Percentiles rank a stretch among this genome's conserved stretches.
These are phyloP conservation scores for Sparus aurata DNA, from an alignment of 2,797 vertebrate species.

Conservation along the genomic window DNA sequence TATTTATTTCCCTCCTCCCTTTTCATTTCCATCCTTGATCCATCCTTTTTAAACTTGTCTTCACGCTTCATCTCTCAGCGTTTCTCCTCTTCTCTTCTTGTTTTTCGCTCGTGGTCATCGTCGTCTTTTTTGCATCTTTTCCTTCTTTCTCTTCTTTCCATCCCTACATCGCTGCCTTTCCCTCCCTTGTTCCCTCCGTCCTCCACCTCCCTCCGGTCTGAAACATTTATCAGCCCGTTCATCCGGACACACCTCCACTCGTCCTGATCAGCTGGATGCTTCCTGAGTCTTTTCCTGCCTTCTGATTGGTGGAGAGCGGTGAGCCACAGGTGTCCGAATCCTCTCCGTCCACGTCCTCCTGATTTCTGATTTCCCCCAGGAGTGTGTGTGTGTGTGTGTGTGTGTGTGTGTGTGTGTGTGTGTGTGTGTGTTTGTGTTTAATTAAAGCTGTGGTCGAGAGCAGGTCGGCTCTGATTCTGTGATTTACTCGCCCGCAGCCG, in stretches of 20 bases:
- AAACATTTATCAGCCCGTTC: conserved; percentile 34
- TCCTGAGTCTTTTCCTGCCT: conserved; percentile 39
- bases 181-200: neutral
- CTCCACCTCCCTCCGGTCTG: neutral
- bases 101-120: neutral
- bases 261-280: conserved; percentile 12
- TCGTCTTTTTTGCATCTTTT: neutral
- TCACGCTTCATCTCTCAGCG: too few species aligned
- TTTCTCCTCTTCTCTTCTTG: neutral
- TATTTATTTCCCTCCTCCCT: neutral
- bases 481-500: neutral
- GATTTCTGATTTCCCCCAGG: conserved; percentile 61
- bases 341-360: conserved; percentile 17
- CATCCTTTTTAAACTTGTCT: too few species aligned
- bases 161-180: neutral
- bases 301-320: conserved; percentile 59
- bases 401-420: too few species aligned
- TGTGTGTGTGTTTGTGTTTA: too few species aligned
- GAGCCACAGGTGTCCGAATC: conserved; percentile 60
- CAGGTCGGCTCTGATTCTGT: neutral
- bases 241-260: conserved; percentile 3
- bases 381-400: conserved; percentile 18
- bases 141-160: too few species aligned
- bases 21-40: neutral
- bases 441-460: conserved; percentile 13